Evolutionary conservation across 2,113 vertebrate species (phyloP), one percentile per base, ranked within the genome.

Genomic region (Calonectris borealis): DNA sequence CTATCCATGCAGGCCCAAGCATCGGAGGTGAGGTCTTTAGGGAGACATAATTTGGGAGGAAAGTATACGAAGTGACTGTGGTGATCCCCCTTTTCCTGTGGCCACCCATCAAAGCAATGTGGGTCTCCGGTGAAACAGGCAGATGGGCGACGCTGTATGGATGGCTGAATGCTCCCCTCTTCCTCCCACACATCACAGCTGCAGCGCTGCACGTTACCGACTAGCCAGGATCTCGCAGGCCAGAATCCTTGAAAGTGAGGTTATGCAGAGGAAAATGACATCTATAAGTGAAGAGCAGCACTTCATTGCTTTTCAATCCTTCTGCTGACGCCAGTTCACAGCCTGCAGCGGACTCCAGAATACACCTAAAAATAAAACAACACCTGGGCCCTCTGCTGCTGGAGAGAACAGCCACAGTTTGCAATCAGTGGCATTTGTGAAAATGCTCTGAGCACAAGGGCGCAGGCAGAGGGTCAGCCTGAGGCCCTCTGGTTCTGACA

Each of bases 121-220:
- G n/a, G n/a, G 34, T 66, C 7, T 36, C 62, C 3, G 5, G 4
- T 52, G 70, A 19, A 31, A 32, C 0, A 3, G 25, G 31, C 51
- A 71, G 51, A 0, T 6, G 55, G 8, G 22, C 0, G 5, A 51
- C 27, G 55, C 60, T n/a, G 5, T 11, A 6, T 0, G 21, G 20
- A 8, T 15, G 22, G 54, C 38, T n/a, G 64, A 27, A 17, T 1
- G 3, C 55, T 81, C 24, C 42, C 44, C 13, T 14, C 10, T 68
- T 25, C 55, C 31, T 19, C 26, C 8, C 22, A 22, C 32, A 24
- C 46, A 44, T 10, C 31, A 4, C 29, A 38, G 49, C 62, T 60
- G n/a, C 26, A 6, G 54, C 8, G 1, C 61, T 2, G 3, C 65
- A 76, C 0, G 0, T 44, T 44, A 49, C 8, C 0, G 0, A 38